Conservation (phyloP, 2,888 invertebrate genomes). For the Drosophila multiciliata region DNA sequence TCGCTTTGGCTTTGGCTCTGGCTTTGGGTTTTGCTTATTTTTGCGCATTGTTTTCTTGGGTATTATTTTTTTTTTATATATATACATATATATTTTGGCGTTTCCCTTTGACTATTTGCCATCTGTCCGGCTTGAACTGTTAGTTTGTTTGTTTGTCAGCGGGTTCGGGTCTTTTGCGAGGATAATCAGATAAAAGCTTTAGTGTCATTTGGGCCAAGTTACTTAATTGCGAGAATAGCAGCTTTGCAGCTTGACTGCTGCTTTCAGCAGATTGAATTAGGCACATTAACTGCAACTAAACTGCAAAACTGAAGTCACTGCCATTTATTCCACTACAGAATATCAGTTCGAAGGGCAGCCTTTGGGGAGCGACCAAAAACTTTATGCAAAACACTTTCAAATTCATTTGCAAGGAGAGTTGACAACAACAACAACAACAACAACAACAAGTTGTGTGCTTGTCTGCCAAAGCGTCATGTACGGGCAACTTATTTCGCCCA, state of each 20-base stretch:
- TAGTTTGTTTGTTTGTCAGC: slow-evolving; percentile 46
- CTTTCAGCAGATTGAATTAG: slow-evolving; percentile 39
- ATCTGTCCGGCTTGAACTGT: slow-evolving; percentile 47
- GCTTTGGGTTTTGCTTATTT: slow-evolving; percentile 30
- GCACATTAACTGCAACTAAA: slow-evolving; percentile 21
- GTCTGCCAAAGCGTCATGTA: slow-evolving; percentile 15
- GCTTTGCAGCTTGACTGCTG: slow-evolving; percentile 25
- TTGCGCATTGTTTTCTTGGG: slow-evolving; percentile 40
- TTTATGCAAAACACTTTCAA: slow-evolving; percentile 58
- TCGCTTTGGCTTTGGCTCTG: slow-evolving; percentile 22
- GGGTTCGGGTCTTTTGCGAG: slow-evolving; percentile 53
- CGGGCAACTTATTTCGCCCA: slow-evolving; percentile 20
- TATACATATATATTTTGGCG: slow-evolving; percentile 4
- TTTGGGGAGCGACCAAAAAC: slow-evolving; percentile 33
- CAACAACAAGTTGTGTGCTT: slow-evolving; percentile 6
- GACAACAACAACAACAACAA: too few species aligned
- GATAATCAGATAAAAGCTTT: slow-evolving; percentile 77
- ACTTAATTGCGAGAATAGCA: slow-evolving; percentile 70
- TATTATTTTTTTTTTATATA: background rate
- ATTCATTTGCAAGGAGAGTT: slow-evolving; percentile 50
- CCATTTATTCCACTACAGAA: background rate
- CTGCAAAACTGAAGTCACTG: slow-evolving; percentile 7
- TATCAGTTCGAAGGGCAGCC: slow-evolving; percentile 11
- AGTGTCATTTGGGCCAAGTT: slow-evolving; percentile 70
- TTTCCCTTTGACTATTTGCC: slow-evolving; percentile 59